Evolutionary conservation across 2,888 invertebrate genomes (phyloP).

Genomic region (Heliothis peltigera): DNA sequence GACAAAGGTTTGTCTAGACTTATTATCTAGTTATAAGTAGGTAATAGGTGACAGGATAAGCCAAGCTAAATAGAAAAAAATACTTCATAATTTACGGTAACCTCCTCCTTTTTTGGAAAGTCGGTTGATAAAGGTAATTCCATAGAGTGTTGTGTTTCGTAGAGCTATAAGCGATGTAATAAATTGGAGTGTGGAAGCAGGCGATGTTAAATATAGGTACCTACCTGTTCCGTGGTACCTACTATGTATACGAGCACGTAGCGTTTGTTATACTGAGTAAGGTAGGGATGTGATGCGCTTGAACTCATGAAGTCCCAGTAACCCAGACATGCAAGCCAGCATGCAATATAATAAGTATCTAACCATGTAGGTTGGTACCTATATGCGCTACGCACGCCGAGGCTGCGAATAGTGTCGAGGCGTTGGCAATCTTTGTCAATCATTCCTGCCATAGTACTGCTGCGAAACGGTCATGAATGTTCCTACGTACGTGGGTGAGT

Average conservation of each 20-base stretch:
- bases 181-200: slow-evolving; percentile 5
- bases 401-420: slow-evolving; percentile 1
- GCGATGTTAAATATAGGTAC: too few relatives aligned
- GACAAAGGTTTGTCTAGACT: too few relatives aligned
- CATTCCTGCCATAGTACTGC: neutral
- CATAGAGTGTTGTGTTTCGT: slow-evolving; percentile 3
- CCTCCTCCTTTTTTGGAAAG: too few relatives aligned
- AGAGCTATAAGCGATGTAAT: slow-evolving; percentile 1
- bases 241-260: neutral
- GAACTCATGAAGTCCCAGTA: slow-evolving; percentile 10
- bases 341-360: neutral
- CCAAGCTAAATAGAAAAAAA: too few relatives aligned
- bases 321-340: neutral
- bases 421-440: slow-evolving; percentile 23
- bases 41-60: too few relatives aligned
- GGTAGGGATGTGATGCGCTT: neutral
- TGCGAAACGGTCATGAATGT: slow-evolving; percentile 2
- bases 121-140: too few relatives aligned
- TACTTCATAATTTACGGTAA: too few relatives aligned
- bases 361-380: neutral
- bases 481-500: neutral
- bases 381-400: neutral
- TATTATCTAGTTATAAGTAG: neutral
- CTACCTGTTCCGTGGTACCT: too few relatives aligned
- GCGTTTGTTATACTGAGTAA: neutral